Evolutionary conservation across 2,888 invertebrate genomes (phyloP), one percentile per base, ranked within the genome.

Genomic region (Gonocerus acuteangulatus): DNA sequence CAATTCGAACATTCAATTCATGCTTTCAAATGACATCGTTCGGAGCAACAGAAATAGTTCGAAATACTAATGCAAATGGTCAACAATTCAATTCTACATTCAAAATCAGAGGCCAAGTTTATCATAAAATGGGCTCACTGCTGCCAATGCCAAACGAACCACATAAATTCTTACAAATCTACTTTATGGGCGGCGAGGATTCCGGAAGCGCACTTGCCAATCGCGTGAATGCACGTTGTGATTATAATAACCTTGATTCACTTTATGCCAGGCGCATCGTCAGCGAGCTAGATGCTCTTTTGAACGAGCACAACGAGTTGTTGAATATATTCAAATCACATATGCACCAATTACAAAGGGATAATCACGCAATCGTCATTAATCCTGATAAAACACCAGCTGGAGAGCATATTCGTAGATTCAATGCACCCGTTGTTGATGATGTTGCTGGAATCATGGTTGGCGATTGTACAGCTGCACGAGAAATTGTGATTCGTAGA

Each of bases 1-100:
- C 64, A 3, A 69, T 68, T 65, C 66, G 66, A 11, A 68, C 48
- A 67, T 68, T 66, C 64, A 69, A 69, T 66, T 68, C 69, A 68
- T 67, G 68, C 59, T 65, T 68, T 66, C 63, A 67, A 63, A 66
- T 66, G 67, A 66, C 66, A 59, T 67, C 66, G 32, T 68, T 68
- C 47, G 64, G 68, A 49, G 66, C 63, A 58, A 66, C 62, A 59
- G 39, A 64, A 61, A 64, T 66, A 42, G 56, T 44, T 42, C 6
- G 21, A 11, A 44, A 56, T 44, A 56, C 6, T 56, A 6, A 13
- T 54, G 18, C 39, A 34, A 54, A 54, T 39, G 54, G n/a, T n/a
- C n/a, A n/a, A n/a, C 32, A 39, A 48, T 58, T 47, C 51, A 18
- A 63, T 9, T 19, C 57, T 22, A 61, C 61, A 22, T 61, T 63